Evolutionary conservation across 2,113 vertebrate species (phyloP).

Genomic region (Pseudopipra pipra): DNA sequence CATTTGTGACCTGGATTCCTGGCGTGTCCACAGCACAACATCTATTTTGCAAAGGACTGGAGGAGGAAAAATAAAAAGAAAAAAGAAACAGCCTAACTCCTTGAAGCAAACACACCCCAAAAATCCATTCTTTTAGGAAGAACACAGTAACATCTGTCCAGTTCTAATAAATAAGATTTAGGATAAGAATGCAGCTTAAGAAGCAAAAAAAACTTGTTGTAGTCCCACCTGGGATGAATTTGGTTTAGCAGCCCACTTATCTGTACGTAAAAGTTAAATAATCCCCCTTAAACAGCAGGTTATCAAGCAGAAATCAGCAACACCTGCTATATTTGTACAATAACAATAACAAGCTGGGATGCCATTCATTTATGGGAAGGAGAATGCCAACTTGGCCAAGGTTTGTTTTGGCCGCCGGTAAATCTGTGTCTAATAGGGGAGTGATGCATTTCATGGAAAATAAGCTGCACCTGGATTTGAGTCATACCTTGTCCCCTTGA

Average conservation of each 20-base stretch:
- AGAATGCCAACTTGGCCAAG: constrained; percentile 48
- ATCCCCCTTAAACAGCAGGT: constrained; percentile 41
- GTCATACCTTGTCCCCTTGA: constrained; percentile 66
- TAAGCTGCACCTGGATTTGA: constrained; percentile 68
- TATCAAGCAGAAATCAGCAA: constrained; percentile 57
- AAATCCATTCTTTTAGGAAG: not conserved
- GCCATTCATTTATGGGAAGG: constrained; percentile 33
- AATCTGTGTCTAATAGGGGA: constrained; percentile 39
- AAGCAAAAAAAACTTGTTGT: not conserved
- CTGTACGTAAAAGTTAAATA: constrained; percentile 10
- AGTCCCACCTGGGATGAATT: constrained; percentile 46
- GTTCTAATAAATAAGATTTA: not conserved
- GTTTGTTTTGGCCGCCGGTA: constrained; percentile 44
- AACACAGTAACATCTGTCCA: not conserved
- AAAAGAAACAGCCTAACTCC: not conserved
- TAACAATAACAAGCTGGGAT: constrained; percentile 55
- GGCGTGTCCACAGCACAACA: not conserved
- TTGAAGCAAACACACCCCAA: not conserved
- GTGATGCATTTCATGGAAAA: constrained; percentile 60
- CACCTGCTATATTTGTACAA: constrained; percentile 48
- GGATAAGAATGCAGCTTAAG: not conserved
- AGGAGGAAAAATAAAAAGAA: accelerated
- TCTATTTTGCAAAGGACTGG: not conserved
- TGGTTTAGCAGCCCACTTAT: constrained; percentile 38
- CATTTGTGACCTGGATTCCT: not conserved